Percentiles rank a stretch among this genome's conserved stretches.
Evolutionary conservation across 2,797 vertebrate species (phyloP).

Genomic region (Tapirus indicus): DNA sequence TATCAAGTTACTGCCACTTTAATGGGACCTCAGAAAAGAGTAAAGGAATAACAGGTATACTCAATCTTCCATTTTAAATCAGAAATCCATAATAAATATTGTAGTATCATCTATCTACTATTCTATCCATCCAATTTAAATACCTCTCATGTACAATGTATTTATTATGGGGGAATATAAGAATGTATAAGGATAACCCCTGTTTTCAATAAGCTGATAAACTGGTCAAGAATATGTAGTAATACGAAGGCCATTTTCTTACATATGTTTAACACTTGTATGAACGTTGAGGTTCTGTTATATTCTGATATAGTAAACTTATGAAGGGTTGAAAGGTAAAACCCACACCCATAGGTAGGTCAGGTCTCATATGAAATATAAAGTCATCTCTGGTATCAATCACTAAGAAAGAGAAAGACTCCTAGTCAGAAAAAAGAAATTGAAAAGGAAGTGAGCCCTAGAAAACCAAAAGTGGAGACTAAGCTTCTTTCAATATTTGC

Average conservation of each 20-base stretch:
- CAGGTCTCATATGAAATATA: constrained; percentile 39
- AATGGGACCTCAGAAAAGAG: neutral
- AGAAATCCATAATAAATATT: constrained; percentile 42
- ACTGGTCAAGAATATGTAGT: neutral
- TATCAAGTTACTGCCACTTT: constrained; percentile 6
- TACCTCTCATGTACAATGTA: neutral
- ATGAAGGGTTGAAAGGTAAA: constrained; percentile 37
- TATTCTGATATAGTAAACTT: neutral
- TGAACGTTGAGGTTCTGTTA: constrained; percentile 22
- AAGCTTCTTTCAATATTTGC: constrained; percentile 11
- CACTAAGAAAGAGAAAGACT: constrained; percentile 19
- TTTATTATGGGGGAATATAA: neutral
- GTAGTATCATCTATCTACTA: neutral
- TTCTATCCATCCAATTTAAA: constrained; percentile 27
- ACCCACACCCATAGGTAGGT: neutral
- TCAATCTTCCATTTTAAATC: constrained; percentile 21
- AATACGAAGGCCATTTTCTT: constrained; percentile 9
- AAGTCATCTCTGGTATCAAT: constrained; percentile 41
- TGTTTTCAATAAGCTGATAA: constrained; percentile 50
- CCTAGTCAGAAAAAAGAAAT: neutral
- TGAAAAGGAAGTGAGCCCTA: constrained; percentile 7
- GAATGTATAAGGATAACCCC: neutral
- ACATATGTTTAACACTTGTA: constrained; percentile 31
- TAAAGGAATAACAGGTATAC: neutral
- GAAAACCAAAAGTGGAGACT: neutral